Conservation (phyloP, 2,797 vertebrate species). For the Anguilla anguilla region DNA sequence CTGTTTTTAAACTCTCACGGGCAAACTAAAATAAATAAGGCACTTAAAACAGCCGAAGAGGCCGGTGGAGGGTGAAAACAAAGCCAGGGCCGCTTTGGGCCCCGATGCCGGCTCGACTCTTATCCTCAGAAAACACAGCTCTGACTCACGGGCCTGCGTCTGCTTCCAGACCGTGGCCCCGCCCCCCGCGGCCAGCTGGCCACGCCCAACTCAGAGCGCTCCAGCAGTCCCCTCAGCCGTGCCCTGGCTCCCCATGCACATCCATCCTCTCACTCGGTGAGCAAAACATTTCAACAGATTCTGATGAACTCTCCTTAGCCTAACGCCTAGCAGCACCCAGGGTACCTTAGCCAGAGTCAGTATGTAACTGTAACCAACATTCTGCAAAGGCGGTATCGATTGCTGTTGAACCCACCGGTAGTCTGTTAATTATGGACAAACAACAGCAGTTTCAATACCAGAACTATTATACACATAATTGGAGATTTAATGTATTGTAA, state of each 20-base stretch:
- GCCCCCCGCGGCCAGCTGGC: background rate
- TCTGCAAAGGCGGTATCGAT: too few species aligned
- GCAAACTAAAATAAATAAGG: constrained; percentile 67
- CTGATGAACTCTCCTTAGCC: too few species aligned
- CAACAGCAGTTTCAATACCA: background rate
- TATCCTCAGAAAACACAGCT: constrained; percentile 32
- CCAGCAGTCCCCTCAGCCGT: background rate
- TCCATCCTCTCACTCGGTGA: too few species aligned
- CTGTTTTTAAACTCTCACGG: constrained; percentile 72
- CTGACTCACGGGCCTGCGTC: constrained; percentile 26
- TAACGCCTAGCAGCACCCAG: too few species aligned
- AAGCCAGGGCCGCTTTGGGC: constrained; percentile 13
- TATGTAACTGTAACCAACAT: too few species aligned
- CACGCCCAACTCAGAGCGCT: background rate
- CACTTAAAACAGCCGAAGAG: constrained; percentile 47
- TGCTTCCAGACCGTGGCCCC: background rate
- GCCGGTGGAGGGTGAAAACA: background rate
- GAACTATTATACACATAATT: background rate
- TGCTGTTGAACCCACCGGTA: too few species aligned
- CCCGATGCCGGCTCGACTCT: constrained; percentile 12
- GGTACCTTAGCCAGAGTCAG: too few species aligned
- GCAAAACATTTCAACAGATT: too few species aligned
- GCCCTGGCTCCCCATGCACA: too few species aligned
- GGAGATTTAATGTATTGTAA: too few species aligned
- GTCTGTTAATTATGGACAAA: background rate